These are phyloP conservation scores for Odontophorus gujanensis DNA, from an alignment of 2,113 vertebrate species.

Conservation along the genomic window DNA sequence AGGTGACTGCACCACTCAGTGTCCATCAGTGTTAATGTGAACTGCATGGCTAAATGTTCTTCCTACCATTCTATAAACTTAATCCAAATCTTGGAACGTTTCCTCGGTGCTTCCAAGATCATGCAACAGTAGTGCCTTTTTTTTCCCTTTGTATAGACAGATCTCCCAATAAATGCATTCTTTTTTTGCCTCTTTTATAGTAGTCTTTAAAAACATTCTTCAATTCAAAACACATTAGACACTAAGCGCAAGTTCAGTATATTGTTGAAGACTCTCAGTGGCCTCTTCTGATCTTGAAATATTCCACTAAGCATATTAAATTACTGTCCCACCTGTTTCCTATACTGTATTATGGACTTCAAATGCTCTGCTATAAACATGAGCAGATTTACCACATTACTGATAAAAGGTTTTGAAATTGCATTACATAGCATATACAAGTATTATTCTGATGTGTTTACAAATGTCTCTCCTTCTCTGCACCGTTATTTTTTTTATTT, in stretches of 20 bases:
- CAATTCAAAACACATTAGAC: slow-evolving; percentile 24
- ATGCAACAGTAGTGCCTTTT: neutral
- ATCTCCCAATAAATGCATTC: slow-evolving; percentile 3
- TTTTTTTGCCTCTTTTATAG: neutral
- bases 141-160: neutral
- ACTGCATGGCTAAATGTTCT: neutral
- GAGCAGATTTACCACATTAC: neutral
- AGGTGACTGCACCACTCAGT: neutral
- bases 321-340: slow-evolving; percentile 43
- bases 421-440: neutral
- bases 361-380: slow-evolving; percentile 22
- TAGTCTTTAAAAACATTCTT: slow-evolving; percentile 18
- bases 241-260: neutral
- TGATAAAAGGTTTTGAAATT: slow-evolving; percentile 12
- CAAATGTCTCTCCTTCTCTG: neutral
- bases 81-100: neutral
- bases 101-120: neutral
- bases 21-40: neutral
- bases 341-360: neutral
- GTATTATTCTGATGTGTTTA: neutral
- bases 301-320: slow-evolving; percentile 35
- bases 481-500: neutral
- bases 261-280: slow-evolving; percentile 20
- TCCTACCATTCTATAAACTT: neutral
- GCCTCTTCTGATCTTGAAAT: slow-evolving; percentile 5